phyloP scores from a whole-genome alignment of 2,797 vertebrate genomes.

The Pseudomugil tenellus region DNA sequence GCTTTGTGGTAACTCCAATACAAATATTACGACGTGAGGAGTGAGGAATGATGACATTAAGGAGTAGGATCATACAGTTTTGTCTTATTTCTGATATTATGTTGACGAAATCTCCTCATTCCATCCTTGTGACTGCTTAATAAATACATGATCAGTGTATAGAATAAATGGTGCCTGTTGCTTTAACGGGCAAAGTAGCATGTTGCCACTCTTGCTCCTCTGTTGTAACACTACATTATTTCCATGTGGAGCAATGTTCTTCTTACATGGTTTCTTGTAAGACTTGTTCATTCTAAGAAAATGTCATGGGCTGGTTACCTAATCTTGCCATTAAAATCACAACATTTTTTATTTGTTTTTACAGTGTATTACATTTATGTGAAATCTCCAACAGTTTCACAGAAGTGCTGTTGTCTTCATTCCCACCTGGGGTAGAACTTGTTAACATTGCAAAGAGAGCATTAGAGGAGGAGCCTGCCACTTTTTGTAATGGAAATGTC shows the following conservation, averaged over 20 bases:
- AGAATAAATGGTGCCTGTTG: neutral
- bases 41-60: neutral
- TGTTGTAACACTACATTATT: neutral
- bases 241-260: neutral
- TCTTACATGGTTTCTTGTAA: neutral
- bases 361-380: neutral
- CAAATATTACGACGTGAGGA: neutral
- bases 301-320: neutral
- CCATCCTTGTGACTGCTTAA: neutral
- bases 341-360: too few relatives aligned
- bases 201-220: neutral
- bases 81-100: neutral
- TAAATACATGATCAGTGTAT: neutral
- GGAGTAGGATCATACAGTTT: neutral
- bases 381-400: neutral
- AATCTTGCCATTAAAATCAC: neutral
- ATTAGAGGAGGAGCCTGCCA: neutral
- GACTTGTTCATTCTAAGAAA: neutral
- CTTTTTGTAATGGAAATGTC: neutral
- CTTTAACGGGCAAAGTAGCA: neutral
- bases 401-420: neutral
- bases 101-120: neutral
- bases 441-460: neutral
- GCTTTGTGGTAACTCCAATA: neutral
- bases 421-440: neutral